Conservation (phyloP, 2,888 invertebrate species). For the Dryococelus australis region DNA sequence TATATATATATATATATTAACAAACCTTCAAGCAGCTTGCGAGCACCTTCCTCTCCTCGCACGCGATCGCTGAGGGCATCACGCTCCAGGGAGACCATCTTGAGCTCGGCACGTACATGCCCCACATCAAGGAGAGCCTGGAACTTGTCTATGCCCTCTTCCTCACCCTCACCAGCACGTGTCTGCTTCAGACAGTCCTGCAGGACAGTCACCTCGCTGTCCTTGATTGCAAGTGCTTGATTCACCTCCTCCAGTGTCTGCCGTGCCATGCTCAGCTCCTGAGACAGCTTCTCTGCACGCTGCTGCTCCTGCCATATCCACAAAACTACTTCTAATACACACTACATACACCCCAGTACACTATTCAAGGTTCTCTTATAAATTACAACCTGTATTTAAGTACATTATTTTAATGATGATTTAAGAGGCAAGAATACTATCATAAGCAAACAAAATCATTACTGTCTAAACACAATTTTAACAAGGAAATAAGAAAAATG, state of each 20-base stretch:
- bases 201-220: conserved; percentile 53
- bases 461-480: no score
- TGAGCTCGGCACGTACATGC: conserved; percentile 66
- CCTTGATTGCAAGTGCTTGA: conserved; percentile 55
- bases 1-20: no score
- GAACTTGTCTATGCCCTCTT: conserved; percentile 37
- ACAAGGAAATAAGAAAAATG: no score
- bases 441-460: conserved; percentile 32
- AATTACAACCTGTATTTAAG: no score
- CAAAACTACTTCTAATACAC: no score
- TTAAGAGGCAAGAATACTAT: neutral
- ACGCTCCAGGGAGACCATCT: conserved; percentile 64
- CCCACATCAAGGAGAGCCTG: conserved; percentile 65
- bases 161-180: conserved; percentile 33
- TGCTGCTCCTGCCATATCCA: conserved; percentile 46
- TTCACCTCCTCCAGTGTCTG: conserved; percentile 47
- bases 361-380: no score
- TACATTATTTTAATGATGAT: no score
- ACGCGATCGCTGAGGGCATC: conserved; percentile 59
- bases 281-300: conserved; percentile 64
- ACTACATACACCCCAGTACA: no score
- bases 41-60: conserved; percentile 58
- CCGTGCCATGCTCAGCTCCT: neutral
- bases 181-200: conserved; percentile 47
- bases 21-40: conserved; percentile 58